phyloP scores from a whole-genome alignment of 2,113 vertebrate species.

The Proteles cristata region DNA sequence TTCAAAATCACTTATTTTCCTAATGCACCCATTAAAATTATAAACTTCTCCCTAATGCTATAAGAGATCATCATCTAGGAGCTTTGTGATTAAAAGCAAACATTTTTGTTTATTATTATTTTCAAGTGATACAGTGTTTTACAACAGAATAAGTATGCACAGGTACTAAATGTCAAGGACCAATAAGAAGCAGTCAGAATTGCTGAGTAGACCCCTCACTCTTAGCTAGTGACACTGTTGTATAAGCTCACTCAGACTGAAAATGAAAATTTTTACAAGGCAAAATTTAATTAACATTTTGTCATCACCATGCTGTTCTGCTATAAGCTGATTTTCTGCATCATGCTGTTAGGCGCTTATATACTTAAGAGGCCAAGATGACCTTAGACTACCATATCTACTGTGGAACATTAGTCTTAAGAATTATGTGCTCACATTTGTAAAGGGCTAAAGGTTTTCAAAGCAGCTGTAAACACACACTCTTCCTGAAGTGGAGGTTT shows the following conservation, averaged over 20 bases:
- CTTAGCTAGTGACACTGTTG: conserved; percentile 44
- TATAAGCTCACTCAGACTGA: conserved; percentile 53
- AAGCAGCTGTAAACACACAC: conserved; percentile 39
- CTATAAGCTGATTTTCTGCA: conserved; percentile 70
- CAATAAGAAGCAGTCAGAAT: conserved; percentile 46
- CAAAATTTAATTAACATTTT: conserved; percentile 80
- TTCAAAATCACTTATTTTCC: conserved; percentile 39
- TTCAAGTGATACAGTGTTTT: conserved; percentile 64
- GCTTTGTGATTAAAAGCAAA: conserved; percentile 71
- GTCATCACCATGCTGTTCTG: conserved; percentile 48
- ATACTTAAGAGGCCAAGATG: conserved; percentile 67
- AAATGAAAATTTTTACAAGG: conserved; percentile 65
- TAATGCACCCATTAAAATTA: conserved; percentile 40
- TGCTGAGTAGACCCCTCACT: conserved; percentile 50
- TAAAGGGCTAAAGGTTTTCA: conserved; percentile 43
- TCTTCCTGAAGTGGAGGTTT: conserved; percentile 41
- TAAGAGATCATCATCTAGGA: conserved; percentile 16
- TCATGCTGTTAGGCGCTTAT: conserved; percentile 69
- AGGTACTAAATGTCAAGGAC: conserved; percentile 70
- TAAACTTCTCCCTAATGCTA: conserved; percentile 35
- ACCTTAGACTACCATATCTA: conserved; percentile 31
- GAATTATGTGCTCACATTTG: conserved; percentile 56
- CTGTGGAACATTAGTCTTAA: conserved; percentile 55
- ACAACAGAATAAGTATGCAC: not conserved
- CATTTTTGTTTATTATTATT: conserved; percentile 66